phyloP scores from a whole-genome alignment of 2,888 invertebrate species.

The Tetranychus piercei region DNA sequence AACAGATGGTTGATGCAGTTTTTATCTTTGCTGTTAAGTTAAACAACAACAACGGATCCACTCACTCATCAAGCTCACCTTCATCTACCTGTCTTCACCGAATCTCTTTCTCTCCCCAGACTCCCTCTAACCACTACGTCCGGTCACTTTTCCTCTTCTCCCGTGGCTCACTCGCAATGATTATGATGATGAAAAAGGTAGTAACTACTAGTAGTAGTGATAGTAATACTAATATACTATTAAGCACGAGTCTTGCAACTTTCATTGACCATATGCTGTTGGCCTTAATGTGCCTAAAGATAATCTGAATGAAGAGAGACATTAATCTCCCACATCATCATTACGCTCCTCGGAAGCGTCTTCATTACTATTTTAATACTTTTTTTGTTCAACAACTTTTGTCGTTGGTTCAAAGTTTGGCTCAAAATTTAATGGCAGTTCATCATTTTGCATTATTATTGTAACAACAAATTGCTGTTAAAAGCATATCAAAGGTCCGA shows the following conservation, averaged over 20 bases:
- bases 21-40: not conserved
- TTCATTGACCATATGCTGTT: not conserved
- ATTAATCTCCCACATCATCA: not conserved
- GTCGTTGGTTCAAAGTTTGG: too few species aligned
- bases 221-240: not conserved
- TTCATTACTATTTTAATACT: too few species aligned
- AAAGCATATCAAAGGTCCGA: too few species aligned
- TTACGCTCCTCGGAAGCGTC: not conserved
- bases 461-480: too few species aligned
- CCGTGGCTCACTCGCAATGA: not conserved
- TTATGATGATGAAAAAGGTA: not conserved
- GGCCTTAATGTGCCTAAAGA: too few species aligned
- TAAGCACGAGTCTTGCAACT: not conserved
- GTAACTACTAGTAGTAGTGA: not conserved
- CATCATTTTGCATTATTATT: too few species aligned
- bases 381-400: too few species aligned
- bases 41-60: not conserved
- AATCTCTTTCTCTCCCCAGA: not conserved
- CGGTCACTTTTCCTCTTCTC: not conserved
- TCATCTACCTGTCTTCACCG: not conserved
- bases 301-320: too few species aligned
- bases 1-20: not conserved
- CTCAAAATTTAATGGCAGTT: too few species aligned
- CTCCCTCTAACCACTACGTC: not conserved
- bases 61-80: not conserved